Evolutionary conservation across 2,888 invertebrate genomes (phyloP).

Genomic region (Drosophila falleni): DNA sequence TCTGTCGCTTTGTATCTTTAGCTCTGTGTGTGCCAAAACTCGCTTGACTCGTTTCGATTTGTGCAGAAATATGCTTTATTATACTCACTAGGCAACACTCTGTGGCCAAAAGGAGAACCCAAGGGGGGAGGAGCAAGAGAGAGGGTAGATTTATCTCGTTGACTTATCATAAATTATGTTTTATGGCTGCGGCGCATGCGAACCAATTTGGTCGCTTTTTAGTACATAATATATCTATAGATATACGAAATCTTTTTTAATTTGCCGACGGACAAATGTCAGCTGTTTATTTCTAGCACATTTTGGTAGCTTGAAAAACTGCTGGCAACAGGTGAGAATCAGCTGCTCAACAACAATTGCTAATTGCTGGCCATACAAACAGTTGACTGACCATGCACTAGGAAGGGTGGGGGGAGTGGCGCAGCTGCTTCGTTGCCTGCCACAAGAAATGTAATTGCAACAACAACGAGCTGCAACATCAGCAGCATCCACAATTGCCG

Average conservation of each 20-base stretch:
- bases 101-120: not conserved
- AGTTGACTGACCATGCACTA: slow-evolving; percentile 10
- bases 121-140: slow-evolving; percentile 16
- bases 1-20: slow-evolving; percentile 15
- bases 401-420: not conserved
- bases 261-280: slow-evolving; percentile 42
- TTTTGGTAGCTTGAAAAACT: not conserved
- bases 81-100: slow-evolving; percentile 39
- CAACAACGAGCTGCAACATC: slow-evolving; percentile 27
- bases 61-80: slow-evolving; percentile 79
- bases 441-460: slow-evolving; percentile 70
- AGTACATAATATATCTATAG: not conserved
- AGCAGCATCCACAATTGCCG: slow-evolving; percentile 64
- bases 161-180: slow-evolving; percentile 76
- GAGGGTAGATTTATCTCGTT: slow-evolving; percentile 47
- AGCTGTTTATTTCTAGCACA: slow-evolving; percentile 23
- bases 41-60: slow-evolving; percentile 73
- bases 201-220: slow-evolving; percentile 32
- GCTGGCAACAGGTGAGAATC: slow-evolving; percentile 67
- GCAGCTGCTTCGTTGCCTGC: slow-evolving; percentile 34
- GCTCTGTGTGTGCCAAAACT: slow-evolving; percentile 49
- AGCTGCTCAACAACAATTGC: slow-evolving; percentile 55
- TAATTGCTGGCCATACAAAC: slow-evolving; percentile 50
- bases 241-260: not conserved
- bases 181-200: slow-evolving; percentile 74